Conservation (phyloP, 2,888 invertebrate species). For the Chironomus tentans region DNA sequence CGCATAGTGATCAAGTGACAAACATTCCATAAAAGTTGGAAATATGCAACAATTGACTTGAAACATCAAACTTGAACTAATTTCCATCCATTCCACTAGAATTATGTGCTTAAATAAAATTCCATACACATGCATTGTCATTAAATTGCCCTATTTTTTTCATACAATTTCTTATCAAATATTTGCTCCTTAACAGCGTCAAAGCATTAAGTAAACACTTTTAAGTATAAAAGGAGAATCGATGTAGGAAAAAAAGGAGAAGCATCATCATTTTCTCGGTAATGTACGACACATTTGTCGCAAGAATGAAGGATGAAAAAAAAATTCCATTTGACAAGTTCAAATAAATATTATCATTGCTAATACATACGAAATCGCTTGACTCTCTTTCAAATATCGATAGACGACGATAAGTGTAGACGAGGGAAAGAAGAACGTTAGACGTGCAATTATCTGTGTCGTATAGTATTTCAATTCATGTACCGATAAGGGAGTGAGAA, state of each 20-base stretch:
- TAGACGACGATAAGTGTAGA: neutral
- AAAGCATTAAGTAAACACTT: neutral
- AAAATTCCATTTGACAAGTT: constrained; percentile 26
- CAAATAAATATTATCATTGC: constrained; percentile 26
- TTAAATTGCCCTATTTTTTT: neutral
- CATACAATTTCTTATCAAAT: neutral
- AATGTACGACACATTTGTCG: neutral
- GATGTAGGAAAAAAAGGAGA: neutral
- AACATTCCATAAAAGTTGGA: no score
- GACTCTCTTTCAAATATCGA: neutral
- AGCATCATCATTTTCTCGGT: neutral
- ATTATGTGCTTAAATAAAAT: no score
- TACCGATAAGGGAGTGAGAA: neutral
- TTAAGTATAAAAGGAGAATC: neutral
- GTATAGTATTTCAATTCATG: neutral
- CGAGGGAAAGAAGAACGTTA: neutral
- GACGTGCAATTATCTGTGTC: neutral
- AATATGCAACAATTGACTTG: no score
- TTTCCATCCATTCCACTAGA: no score
- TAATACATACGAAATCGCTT: constrained; percentile 17
- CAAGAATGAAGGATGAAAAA: neutral
- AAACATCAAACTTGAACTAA: no score
- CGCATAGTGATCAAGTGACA: no score
- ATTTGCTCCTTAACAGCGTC: neutral
- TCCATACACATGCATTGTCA: neutral